A percentile compares a stretch with the other conserved stretches of the same genome.
These are phyloP conservation scores for Danio choprae DNA, from an alignment of 2,797 vertebrate species.

Conservation along the genomic window DNA sequence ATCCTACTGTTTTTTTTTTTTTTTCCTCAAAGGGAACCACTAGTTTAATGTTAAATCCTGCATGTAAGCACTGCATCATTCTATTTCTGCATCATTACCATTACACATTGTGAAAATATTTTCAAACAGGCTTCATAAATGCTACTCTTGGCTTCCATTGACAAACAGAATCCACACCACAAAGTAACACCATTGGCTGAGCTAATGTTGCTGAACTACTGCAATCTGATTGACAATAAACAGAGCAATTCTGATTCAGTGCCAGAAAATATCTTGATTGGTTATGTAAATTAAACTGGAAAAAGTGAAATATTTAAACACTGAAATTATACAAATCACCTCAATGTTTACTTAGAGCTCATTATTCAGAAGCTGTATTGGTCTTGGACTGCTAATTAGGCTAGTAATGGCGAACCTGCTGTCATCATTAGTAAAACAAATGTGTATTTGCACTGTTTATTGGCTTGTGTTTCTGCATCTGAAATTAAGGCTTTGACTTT, in stretches of 20 bases:
- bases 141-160: neutral
- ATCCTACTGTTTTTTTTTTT: too few species aligned
- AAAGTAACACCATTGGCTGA: neutral
- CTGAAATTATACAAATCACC: neutral
- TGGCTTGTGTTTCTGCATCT: neutral
- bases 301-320: slow-evolving; percentile 5
- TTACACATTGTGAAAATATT: neutral
- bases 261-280: neutral
- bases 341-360: neutral
- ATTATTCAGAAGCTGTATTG: neutral
- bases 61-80: neutral
- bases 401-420: neutral
- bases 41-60: too few species aligned
- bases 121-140: neutral
- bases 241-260: neutral
- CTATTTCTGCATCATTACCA: neutral
- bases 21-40: too few species aligned
- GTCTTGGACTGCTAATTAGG: neutral
- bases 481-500: neutral
- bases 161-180: neutral
- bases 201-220: neutral
- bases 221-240: neutral
- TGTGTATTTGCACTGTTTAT: neutral
- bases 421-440: neutral
- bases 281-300: neutral